Conservation (phyloP, 2,888 invertebrate genomes). For the Heliconius ismenius region DNA sequence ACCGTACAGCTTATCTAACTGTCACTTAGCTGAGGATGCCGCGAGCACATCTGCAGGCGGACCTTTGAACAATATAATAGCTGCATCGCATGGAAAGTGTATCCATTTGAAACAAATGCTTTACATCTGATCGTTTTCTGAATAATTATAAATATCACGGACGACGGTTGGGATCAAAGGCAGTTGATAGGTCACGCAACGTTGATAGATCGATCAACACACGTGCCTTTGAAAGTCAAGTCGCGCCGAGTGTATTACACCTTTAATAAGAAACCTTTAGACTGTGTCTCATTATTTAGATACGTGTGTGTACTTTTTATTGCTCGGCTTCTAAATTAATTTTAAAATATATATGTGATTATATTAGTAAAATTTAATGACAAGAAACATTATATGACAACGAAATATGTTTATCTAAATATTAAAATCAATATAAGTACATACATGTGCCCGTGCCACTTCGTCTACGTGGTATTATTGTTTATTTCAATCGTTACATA, state of each 20-base stretch:
- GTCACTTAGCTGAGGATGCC: constrained; percentile 25
- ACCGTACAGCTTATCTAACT: constrained; percentile 22
- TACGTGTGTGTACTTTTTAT: background rate
- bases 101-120: constrained; percentile 35
- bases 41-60: constrained; percentile 25
- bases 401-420: background rate
- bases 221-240: constrained; percentile 46
- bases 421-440: background rate
- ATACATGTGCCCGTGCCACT: background rate
- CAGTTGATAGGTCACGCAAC: constrained; percentile 67
- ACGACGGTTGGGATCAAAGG: constrained; percentile 61
- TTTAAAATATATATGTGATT: no score
- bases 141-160: constrained; percentile 62
- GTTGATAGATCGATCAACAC: constrained; percentile 61
- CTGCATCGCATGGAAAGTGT: constrained; percentile 27
- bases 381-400: background rate
- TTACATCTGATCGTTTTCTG: constrained; percentile 43
- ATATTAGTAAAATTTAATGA: background rate
- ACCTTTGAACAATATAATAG: constrained; percentile 32
- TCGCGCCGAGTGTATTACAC: constrained; percentile 35
- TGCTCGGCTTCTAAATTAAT: background rate
- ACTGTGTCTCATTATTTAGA: constrained; percentile 1
- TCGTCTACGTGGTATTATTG: background rate
- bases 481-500: background rate
- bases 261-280: constrained; percentile 41